These are phyloP conservation scores for Paraplagusia blochii DNA, from an alignment of 2,113 vertebrate genomes.

Conservation along the genomic window DNA sequence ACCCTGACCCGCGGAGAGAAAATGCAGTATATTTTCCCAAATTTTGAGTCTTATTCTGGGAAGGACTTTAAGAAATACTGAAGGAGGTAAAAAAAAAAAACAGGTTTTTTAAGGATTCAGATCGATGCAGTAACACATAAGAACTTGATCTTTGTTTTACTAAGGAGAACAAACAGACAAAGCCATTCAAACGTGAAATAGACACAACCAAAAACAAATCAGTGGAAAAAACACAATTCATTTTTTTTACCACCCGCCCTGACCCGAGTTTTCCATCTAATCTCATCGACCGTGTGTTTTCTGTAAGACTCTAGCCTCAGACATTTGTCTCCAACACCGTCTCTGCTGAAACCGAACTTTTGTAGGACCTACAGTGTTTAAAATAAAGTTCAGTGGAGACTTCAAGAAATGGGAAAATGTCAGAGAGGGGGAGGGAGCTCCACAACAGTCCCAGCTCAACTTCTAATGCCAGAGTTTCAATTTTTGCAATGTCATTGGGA, in stretches of 20 bases:
- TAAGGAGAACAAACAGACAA: constrained; percentile 7
- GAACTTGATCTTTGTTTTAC: constrained; percentile 13
- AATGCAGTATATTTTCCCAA: constrained; percentile 18
- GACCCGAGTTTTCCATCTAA: too few species aligned
- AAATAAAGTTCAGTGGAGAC: too few species aligned
- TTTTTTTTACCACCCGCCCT: neutral
- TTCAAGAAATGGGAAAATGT: too few species aligned
- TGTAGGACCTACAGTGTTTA: too few species aligned
- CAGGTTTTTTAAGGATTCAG: constrained; percentile 15
- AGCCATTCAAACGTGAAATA: constrained; percentile 3
- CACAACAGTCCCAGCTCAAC: too few species aligned
- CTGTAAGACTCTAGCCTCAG: neutral
- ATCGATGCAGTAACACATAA: constrained; percentile 22
- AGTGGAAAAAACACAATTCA: neutral
- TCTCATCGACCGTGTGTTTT: neutral
- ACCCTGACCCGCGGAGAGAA: constrained; percentile 18
- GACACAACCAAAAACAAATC: neutral
- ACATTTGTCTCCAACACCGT: too few species aligned
- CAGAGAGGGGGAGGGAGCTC: too few species aligned
- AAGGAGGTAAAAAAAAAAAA: neutral
- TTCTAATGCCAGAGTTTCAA: too few species aligned
- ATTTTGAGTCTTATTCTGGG: neutral
- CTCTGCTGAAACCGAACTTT: too few species aligned
- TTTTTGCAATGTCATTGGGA: too few species aligned
- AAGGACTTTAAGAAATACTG: constrained; percentile 24